Evolutionary conservation across 1,140 invertebrate genomes (phyloP), one percentile per base, ranked within the genome.

Genomic region (Zelostemma sp.): DNA sequence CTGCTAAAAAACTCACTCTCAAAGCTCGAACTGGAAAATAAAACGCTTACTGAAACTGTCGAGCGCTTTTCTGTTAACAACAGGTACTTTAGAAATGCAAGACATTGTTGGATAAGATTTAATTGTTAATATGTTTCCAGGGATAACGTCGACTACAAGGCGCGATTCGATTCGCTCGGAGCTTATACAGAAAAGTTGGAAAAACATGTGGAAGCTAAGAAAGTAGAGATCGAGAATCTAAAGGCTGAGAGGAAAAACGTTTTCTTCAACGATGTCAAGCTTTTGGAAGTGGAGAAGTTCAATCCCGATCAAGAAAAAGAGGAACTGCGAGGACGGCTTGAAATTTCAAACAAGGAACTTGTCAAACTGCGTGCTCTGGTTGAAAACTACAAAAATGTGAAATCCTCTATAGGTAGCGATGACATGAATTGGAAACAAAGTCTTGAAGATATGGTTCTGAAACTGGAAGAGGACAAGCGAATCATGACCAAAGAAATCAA

Each of bases 361-460:
- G 31, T 33, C 1, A 14, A 66, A 45, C 57, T 58, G 21, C 18
- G 9, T 9, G 47, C 25, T 33, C 11, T 16, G 3, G 6, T 49
- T 14, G 15, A 31, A 49, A 31, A 8, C 15, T 11, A 49, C 5
- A 49, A 38, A 38, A 38, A 1, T 38, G 2, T 3, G 2, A 45
- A 1, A 15, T 5, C 8, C 11, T 11, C 38, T 41, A 11, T 14
- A 11, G 38, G 11, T 11, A 16, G 11, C n/a, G n/a, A 14, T 41
- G 11, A 41, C n/a, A 41, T 5, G 3, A 14, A 38, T 11, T 38
- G 35, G 35, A 40, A 35, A 15, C 21, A 43, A 17, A 21, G 17
- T 1, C 14, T 41, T 33, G 54, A 58, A 51, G 74, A 50, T 35
- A 47, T 8, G 15, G 35, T 21, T 1, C 15, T 46, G 16, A 45